Percentiles rank a stretch among this genome's conserved stretches.
These are phyloP conservation scores for Liolophura sinensis DNA, from an alignment of 1,140 invertebrate genomes.

Conservation along the genomic window DNA sequence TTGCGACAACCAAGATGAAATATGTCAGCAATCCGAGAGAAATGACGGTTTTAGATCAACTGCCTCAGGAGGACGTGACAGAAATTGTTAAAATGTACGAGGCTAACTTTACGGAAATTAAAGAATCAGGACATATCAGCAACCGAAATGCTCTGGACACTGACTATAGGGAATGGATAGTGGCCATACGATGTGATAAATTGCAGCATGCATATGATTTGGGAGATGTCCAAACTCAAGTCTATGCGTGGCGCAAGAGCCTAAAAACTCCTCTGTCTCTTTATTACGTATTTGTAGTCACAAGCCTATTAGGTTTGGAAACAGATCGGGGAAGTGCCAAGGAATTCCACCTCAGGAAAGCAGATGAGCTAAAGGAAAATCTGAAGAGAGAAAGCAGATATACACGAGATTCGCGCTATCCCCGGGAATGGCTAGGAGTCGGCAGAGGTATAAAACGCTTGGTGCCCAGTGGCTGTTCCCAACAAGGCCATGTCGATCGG, in stretches of 20 bases:
- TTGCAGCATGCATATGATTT: constrained; percentile 11
- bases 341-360: constrained; percentile 14
- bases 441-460: constrained; percentile 20
- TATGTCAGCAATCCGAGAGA: constrained; percentile 5
- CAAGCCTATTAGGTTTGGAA: constrained; percentile 25
- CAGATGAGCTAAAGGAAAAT: constrained; percentile 12
- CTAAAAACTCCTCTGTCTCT: constrained; percentile 21
- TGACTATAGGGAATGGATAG: constrained; percentile 27
- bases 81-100: constrained; percentile 23
- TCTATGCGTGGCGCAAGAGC: constrained; percentile 17
- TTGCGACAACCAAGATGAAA: constrained; percentile 20
- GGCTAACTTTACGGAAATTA: constrained; percentile 17
- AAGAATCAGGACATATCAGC: constrained; percentile 8
- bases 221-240: constrained; percentile 16
- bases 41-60: constrained; percentile 16
- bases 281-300: constrained; percentile 26
- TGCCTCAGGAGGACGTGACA: constrained; percentile 12
- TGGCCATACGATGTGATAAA: constrained; percentile 18
- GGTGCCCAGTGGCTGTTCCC: constrained; percentile 8
- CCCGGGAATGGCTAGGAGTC: constrained; percentile 24
- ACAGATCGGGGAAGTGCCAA: constrained; percentile 11
- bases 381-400: constrained; percentile 13
- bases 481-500: no score
- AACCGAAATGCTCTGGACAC: constrained; percentile 14
- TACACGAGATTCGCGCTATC: constrained; percentile 16